Evolutionary conservation across 2,113 vertebrate genomes (phyloP), one percentile per base, ranked within the genome.

Genomic region (Sylvia atricapilla): DNA sequence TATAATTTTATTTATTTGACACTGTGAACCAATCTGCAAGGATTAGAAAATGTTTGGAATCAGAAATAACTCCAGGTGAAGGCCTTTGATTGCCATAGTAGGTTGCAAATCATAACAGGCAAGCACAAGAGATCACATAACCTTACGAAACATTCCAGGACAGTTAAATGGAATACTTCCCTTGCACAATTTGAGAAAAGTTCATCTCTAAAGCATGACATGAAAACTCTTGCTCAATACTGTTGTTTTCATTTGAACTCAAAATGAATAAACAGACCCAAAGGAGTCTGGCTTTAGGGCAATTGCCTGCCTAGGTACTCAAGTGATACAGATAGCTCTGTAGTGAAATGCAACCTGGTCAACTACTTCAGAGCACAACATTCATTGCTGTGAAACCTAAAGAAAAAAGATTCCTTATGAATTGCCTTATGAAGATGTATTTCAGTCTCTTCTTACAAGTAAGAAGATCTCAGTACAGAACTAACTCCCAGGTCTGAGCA

Each of bases 171-270:
- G 83, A 89, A 68, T 63, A 87, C 37, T 73, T 93, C 31, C 76
- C 90, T 96, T 96, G 90, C 92, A 93, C 52, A 95, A 90, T 78
- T 89, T 93, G 83, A 95, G 73, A 95, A 93, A 90, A 89, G 52
- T 92, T 92, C 76, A 89, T 41, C 85, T 90, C 88, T 70, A 69
- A 96, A 90, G 73, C 79, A 75, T 68, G 69, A 89, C 88, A 92
- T 21, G 68, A 92, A 81, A 91, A 68, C 25, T 86, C 53, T 95
- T 95, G 90, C 93, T 84, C 93, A 96, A 89, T 60, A 84, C 13
- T 5, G 9, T 70, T 96, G 90, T 84, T 96, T 94, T 91, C 49
- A 53, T 86, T 95, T 94, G 72, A 84, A 73, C 58, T 93, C 52
- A 89, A 78, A 89, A 66, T 9, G 49, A 80, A 75, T 72, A 94